Conservation (phyloP, 1,140 invertebrate species). For the Papilio helenus region DNA sequence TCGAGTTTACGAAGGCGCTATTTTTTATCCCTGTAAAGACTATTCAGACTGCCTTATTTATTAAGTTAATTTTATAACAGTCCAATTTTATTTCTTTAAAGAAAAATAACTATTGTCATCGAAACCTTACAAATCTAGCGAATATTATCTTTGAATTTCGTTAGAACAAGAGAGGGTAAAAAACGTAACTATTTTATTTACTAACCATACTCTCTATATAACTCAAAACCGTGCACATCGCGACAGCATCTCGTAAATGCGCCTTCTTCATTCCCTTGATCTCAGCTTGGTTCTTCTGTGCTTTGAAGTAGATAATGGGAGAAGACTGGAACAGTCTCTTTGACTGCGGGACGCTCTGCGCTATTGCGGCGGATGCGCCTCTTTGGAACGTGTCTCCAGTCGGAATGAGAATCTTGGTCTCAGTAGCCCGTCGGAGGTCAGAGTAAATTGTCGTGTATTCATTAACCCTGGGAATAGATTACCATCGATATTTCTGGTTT, state of each 20-base stretch:
- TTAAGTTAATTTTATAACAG: too few species aligned
- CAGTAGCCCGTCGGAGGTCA: slow-evolving; percentile 87
- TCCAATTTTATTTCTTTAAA: too few species aligned
- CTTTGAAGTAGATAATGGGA: slow-evolving; percentile 91
- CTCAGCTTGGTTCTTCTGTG: slow-evolving; percentile 93
- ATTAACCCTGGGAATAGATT: slow-evolving; percentile 83
- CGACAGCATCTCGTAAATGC: slow-evolving; percentile 93
- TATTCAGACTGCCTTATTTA: too few species aligned
- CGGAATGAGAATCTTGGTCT: slow-evolving; percentile 88
- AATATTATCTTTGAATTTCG: too few species aligned
- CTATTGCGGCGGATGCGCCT: slow-evolving; percentile 91
- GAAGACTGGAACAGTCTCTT: slow-evolving; percentile 86
- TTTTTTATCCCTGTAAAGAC: too few species aligned
- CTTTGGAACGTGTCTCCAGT: slow-evolving; percentile 87
- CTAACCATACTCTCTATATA: slow-evolving; percentile 88
- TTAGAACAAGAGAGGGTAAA: too few species aligned
- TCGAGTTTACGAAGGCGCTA: too few species aligned
- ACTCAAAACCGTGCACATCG: slow-evolving; percentile 94
- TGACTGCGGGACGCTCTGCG: slow-evolving; percentile 84
- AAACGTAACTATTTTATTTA: not conserved
- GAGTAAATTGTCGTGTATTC: slow-evolving; percentile 88
- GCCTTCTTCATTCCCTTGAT: slow-evolving; percentile 93
- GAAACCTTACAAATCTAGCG: too few species aligned
- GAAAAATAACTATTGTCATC: too few species aligned
- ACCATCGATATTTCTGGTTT: slow-evolving; percentile 33